phyloP scores from a whole-genome alignment of 2,888 invertebrate genomes.

The Melolontha melolontha region DNA sequence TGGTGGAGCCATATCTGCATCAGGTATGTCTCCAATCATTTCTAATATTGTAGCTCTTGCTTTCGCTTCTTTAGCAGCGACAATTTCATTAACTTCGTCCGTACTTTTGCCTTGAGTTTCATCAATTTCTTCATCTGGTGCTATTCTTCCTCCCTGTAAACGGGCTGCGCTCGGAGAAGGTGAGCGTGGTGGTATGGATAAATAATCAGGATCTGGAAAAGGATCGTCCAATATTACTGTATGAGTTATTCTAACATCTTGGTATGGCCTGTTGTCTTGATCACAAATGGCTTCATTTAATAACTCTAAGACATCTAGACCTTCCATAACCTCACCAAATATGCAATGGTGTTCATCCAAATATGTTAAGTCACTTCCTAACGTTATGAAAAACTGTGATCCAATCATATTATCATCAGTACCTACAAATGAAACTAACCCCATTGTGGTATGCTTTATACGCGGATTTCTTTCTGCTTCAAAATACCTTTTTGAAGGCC shows the following conservation, averaged over 20 bases:
- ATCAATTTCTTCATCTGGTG: constrained; percentile 93
- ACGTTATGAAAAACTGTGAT: constrained; percentile 96
- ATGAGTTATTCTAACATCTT: constrained; percentile 96
- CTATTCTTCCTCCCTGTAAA: constrained; percentile 86
- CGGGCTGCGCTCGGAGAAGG: constrained; percentile 90
- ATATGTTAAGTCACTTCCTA: constrained; percentile 88
- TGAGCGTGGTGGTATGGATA: constrained; percentile 84
- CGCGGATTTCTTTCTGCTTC: constrained; percentile 92
- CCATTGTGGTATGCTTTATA: constrained; percentile 88
- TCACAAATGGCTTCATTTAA: constrained; percentile 96
- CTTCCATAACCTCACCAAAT: constrained; percentile 96
- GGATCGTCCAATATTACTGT: constrained; percentile 97
- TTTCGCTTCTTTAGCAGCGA: constrained; percentile 92
- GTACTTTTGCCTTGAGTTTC: constrained; percentile 85
- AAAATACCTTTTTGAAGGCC: constrained; percentile 88
- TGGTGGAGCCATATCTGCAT: constrained; percentile 97
- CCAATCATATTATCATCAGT: constrained; percentile 91
- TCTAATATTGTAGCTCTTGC: constrained; percentile 97
- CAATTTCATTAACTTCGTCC: constrained; percentile 87
- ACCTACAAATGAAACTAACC: constrained; percentile 94
- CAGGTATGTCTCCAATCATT: constrained; percentile 96
- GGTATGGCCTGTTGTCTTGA: constrained; percentile 88
- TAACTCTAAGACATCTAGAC: constrained; percentile 85
- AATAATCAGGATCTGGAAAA: constrained; percentile 86
- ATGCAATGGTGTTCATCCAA: constrained; percentile 93